A percentile compares a stretch with the other conserved stretches of the same genome.
Evolutionary conservation across 2,797 vertebrate genomes (phyloP).

Genomic region (Peromyscus melanophrys): DNA sequence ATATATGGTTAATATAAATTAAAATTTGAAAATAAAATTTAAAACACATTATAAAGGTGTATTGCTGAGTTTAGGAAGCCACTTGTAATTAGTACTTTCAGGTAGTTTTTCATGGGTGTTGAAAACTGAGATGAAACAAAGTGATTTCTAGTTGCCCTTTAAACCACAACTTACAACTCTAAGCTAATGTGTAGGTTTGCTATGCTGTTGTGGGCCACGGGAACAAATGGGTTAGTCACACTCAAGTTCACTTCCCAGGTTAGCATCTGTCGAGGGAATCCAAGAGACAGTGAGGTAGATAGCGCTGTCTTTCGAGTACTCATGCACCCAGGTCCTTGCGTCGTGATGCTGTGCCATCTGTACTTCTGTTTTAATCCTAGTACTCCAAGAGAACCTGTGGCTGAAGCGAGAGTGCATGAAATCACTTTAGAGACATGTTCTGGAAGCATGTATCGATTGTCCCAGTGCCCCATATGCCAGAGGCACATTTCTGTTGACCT

Average conservation of each 20-base stretch:
- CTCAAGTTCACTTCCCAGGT: not conserved
- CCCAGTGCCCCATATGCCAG: not conserved
- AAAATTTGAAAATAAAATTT: constrained; percentile 42
- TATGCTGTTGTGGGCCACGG: not conserved
- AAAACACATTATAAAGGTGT: constrained; percentile 5
- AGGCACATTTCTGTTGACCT: not conserved
- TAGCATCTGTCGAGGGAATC: not conserved
- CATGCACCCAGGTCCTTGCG: not conserved
- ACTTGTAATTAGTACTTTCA: constrained; percentile 30
- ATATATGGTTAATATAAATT: not conserved
- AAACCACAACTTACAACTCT: not conserved
- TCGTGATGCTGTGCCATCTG: not conserved
- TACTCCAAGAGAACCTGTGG: not conserved
- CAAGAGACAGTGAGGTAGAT: not conserved
- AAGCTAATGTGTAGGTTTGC: not conserved
- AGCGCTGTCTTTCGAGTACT: not conserved
- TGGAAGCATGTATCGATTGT: not conserved
- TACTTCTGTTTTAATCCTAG: not conserved
- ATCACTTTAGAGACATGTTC: not conserved
- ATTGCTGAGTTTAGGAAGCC: not conserved
- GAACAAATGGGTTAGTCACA: not conserved
- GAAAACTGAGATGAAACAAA: constrained; percentile 29
- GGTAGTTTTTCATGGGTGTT: constrained; percentile 26
- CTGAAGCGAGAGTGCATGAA: not conserved
- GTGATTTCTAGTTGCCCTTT: constrained; percentile 45